Conservation (phyloP, 2,797 vertebrate genomes). For the Apodemus agrarius region DNA sequence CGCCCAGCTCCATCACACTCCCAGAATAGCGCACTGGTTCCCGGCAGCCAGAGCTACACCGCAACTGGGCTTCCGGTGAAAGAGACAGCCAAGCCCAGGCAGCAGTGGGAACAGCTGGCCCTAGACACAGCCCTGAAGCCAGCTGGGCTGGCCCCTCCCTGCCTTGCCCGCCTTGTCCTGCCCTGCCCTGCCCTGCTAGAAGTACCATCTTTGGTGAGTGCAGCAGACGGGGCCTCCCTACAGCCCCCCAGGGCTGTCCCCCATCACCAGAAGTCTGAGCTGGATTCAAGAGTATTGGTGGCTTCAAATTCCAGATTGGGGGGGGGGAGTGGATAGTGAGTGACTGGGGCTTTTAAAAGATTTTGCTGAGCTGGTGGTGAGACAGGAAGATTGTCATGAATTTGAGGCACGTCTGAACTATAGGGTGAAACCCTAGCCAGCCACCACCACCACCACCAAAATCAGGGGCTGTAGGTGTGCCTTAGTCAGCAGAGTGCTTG, state of each 20-base stretch:
- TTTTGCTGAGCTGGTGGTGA: not conserved
- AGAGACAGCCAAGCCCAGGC: not conserved
- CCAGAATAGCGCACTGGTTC: constrained; percentile 78
- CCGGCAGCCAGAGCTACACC: constrained; percentile 65
- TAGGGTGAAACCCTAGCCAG: not conserved
- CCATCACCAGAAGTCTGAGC: not conserved
- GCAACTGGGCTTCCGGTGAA: constrained; percentile 54
- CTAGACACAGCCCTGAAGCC: constrained; percentile 52
- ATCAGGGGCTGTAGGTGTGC: not conserved
- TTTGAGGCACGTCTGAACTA: not conserved
- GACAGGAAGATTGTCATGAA: not conserved
- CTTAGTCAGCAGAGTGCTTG: not conserved
- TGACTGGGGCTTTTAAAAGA: not conserved
- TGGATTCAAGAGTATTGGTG: not conserved
- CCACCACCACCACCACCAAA: no score
- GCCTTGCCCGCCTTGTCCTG: not conserved
- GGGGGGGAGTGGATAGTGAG: no score
- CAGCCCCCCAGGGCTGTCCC: not conserved
- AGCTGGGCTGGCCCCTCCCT: constrained; percentile 51
- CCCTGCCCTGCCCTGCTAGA: not conserved
- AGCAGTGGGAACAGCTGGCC: constrained; percentile 50
- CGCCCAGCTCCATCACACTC: constrained; percentile 58
- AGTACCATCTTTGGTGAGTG: not conserved
- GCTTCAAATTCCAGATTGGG: not conserved
- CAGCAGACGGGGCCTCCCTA: not conserved